Evolutionary conservation across 1,140 invertebrate genomes (phyloP).

Genomic region (Eupristina koningsbergeri): DNA sequence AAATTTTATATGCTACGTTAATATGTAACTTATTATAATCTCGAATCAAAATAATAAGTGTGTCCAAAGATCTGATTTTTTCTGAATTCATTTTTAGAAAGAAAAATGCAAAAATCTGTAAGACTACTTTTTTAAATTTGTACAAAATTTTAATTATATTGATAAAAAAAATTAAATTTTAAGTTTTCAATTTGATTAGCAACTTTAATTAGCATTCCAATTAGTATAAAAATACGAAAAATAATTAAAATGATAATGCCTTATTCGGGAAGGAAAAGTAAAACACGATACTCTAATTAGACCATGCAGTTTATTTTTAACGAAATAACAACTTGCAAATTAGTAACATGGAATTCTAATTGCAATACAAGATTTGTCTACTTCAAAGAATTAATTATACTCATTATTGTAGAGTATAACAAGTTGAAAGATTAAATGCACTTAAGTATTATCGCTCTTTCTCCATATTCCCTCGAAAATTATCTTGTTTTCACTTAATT

Average conservation of each 20-base stretch:
- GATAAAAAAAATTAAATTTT: not conserved
- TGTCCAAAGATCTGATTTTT: not conserved
- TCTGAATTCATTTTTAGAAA: not conserved
- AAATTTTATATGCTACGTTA: no score
- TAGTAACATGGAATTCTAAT: slow-evolving; percentile 70
- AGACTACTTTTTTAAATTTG: not conserved
- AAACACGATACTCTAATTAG: slow-evolving; percentile 64
- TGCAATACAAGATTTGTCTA: slow-evolving; percentile 57
- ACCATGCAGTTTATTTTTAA: slow-evolving; percentile 58
- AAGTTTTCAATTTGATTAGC: not conserved
- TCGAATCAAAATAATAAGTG: no score
- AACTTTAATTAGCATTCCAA: slow-evolving; percentile 16
- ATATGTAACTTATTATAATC: no score
- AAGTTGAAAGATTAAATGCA: slow-evolving; percentile 50
- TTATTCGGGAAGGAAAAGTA: not conserved
- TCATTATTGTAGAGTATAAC: slow-evolving; percentile 60
- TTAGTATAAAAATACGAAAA: slow-evolving; percentile 7
- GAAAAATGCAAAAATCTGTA: not conserved
- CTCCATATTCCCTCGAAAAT: slow-evolving; percentile 58
- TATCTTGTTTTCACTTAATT: slow-evolving; percentile 72
- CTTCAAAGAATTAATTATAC: slow-evolving; percentile 70
- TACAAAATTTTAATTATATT: no score
- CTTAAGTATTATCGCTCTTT: slow-evolving; percentile 50
- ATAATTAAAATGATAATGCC: slow-evolving; percentile 37
- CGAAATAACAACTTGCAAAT: slow-evolving; percentile 70